These are phyloP conservation scores for Pollenia angustigena DNA, from an alignment of 2,888 invertebrate genomes.

Conservation along the genomic window DNA sequence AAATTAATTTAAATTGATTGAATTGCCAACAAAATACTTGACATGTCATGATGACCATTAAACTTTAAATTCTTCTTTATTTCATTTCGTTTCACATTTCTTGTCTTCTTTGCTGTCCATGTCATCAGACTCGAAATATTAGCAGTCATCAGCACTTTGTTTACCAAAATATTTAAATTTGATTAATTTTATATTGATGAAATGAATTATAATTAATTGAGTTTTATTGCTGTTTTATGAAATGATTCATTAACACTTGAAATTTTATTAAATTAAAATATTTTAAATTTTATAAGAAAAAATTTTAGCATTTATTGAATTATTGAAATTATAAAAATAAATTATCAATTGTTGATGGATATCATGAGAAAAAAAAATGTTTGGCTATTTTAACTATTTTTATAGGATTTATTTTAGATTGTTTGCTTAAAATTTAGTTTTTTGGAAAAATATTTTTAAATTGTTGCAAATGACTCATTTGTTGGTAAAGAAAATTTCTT, in stretches of 20 bases:
- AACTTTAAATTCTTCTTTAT: slow-evolving; percentile 27
- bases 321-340: background rate
- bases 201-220: slow-evolving; percentile 51
- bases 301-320: background rate
- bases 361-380: background rate
- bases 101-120: slow-evolving; percentile 1
- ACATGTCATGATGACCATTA: slow-evolving; percentile 56
- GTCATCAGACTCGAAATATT: slow-evolving; percentile 13
- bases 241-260: slow-evolving; percentile 31
- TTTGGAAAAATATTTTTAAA: too few relatives aligned
- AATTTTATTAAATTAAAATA: slow-evolving; percentile 28
- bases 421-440: background rate
- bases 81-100: too few relatives aligned
- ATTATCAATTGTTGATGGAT: background rate
- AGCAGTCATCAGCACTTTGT: slow-evolving; percentile 44
- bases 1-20: slow-evolving; percentile 64
- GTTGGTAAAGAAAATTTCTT: too few relatives aligned
- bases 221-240: slow-evolving; percentile 7
- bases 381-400: slow-evolving; percentile 27
- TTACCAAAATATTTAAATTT: slow-evolving; percentile 41
- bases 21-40: slow-evolving; percentile 52
- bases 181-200: slow-evolving; percentile 54
- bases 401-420: background rate
- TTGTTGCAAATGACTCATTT: too few relatives aligned
- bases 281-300: background rate